These are phyloP conservation scores for Accipiter virgatus DNA, from an alignment of 2,113 vertebrate species.

Conservation along the genomic window DNA sequence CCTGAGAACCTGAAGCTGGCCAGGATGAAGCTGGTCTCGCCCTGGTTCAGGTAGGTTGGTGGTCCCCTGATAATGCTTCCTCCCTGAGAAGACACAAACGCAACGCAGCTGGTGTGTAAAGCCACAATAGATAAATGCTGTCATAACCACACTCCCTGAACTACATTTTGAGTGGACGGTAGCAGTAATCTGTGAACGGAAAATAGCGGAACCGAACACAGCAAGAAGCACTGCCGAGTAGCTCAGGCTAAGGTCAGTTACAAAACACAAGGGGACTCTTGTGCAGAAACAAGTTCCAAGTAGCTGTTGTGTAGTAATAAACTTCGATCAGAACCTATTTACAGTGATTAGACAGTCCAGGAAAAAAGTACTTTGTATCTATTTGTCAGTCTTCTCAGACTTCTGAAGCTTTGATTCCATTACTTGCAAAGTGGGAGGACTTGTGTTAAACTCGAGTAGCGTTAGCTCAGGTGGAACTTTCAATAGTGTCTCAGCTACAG, in stretches of 20 bases:
- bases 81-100: not conserved
- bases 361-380: not conserved
- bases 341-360: not conserved
- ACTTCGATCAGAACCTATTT: not conserved
- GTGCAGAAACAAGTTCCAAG: not conserved
- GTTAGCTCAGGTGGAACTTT: not conserved
- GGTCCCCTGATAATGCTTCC: not conserved
- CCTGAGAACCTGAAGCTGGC: not conserved
- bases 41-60: not conserved
- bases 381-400: not conserved
- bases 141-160: not conserved
- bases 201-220: not conserved
- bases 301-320: not conserved
- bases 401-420: not conserved
- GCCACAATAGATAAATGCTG: not conserved
- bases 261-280: not conserved
- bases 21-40: not conserved
- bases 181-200: not conserved
- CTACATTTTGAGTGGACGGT: not conserved
- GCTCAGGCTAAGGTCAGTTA: not conserved
- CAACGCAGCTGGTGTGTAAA: not conserved
- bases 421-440: not conserved
- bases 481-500: not conserved
- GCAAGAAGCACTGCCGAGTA: not conserved
- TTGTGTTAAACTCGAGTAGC: not conserved